Evolutionary conservation across 2,113 vertebrate genomes (phyloP), one percentile per base, ranked within the genome.

Genomic region (Urocynchramus pylzowi): DNA sequence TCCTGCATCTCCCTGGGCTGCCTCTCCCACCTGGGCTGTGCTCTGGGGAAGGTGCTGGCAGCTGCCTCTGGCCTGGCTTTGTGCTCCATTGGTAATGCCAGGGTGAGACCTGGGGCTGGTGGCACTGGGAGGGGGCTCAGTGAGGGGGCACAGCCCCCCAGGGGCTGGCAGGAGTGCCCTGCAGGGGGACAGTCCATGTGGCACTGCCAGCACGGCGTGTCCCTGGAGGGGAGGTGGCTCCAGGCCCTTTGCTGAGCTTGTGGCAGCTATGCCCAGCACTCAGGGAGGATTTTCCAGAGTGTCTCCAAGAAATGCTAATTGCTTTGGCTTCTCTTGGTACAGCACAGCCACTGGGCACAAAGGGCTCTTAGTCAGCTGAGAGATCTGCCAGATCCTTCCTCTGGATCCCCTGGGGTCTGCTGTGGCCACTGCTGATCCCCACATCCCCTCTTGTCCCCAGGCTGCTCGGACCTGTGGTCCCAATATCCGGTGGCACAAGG

Each of bases 301-400:
- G 70, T 96, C 91, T 95, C 81, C 94, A 83, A 95, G 89, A 94
- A 95, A 93, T 95, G 96, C 75, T 89, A 50, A 88, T 94, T 91
- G 93, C 76, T 85, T 92, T 96, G 97, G 96, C 91, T 97, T 84
- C 1, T 6, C 91, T 87, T 39, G 76, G 73, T 53, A 3, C 90
- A 84, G 93, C 91, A 56, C 70, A 91, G 93, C 91, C 87, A 84
- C 71, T 42, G 77, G 94, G 92, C 92, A 92, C 65, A 67, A 33
- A 35, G 79, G 91, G 82, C 82, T 73, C 94, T 95, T 18, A 92
- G 91, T 87, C 91, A 96, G 87, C 89, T 52, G 65, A 61, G 88
- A 63, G 85, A 56, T 88, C 87, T 93, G 94, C 87, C 89, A 87
- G 45, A 54, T 87, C 57, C 90, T 79, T 37, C 45, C 76, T 86